Evolutionary conservation across 2,113 vertebrate species (phyloP), one percentile per base, ranked within the genome.

Genomic region (Gadus chalcogrammus): DNA sequence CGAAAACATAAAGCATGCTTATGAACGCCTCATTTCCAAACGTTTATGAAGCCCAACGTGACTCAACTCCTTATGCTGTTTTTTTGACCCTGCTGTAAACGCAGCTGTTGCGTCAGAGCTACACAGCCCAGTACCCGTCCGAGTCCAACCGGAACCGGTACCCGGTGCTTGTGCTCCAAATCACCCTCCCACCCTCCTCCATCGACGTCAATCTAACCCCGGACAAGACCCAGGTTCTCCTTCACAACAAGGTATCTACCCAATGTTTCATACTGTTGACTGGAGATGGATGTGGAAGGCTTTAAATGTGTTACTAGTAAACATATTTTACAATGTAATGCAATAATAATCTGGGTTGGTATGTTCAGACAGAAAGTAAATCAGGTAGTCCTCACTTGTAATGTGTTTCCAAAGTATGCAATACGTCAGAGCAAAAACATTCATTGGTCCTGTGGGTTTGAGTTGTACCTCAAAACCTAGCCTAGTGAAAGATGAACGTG

Each of bases 121-220:
- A 95, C 80, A 82, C 65, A 5, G 72, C 90, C 71, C 91, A 91
- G 74, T 92, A 77, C 11, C 72, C 88, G 1, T 93, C 90, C 42
- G 94, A 96, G 28, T 75, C 88, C 2, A 78, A 87, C 72, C 90
- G 90, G 63, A 85, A 70, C 60, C 93, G 92, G 0, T 96, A 94
- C 74, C 97, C 97, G 55, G 79, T 90, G 70, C 90, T 94, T 64
- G 91, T 96, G 89, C 80, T 99, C 72, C 95, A 91, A 83, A 87
- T 99, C 75, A 88, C 84, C n/a, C 90, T 98, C 67, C 90, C 95
- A 28, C 81, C 94, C 17, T 93, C 93, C 61, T 81, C 92, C 11
- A 83, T 99, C 70, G 97, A 99, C 69, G 92, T 99, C 56, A 99
- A 99, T 79, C 56, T 99, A 88, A 98, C 94, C 4, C 97, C 97